Evolutionary conservation across 2,888 invertebrate species (phyloP).

Genomic region (Andricus quercusramuli): DNA sequence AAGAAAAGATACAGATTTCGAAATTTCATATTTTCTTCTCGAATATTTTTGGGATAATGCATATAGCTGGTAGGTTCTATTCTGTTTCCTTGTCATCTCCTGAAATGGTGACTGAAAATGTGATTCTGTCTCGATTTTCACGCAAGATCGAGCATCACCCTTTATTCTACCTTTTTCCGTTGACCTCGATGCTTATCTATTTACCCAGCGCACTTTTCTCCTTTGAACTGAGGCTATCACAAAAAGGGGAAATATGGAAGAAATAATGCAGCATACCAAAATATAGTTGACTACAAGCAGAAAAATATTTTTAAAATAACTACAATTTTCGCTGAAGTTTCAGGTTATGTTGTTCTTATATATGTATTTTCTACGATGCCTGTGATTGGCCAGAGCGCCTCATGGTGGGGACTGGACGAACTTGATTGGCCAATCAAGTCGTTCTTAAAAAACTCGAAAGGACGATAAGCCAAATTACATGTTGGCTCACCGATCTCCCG

Average conservation of each 20-base stretch:
- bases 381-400: too few species aligned
- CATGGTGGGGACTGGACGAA: too few species aligned
- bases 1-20: background rate
- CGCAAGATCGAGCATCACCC: slow-evolving; percentile 32
- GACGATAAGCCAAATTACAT: too few species aligned
- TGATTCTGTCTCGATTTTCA: slow-evolving; percentile 35
- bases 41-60: slow-evolving; percentile 7
- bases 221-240: slow-evolving; percentile 15
- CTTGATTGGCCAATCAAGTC: too few species aligned
- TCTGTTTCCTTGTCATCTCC: slow-evolving; percentile 17
- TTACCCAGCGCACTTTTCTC: slow-evolving; percentile 13
- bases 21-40: background rate
- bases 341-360: too few species aligned
- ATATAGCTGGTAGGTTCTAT: background rate
- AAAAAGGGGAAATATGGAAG: background rate
- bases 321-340: too few species aligned
- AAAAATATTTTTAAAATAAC: background rate
- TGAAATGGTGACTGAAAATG: slow-evolving; percentile 36
- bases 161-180: slow-evolving; percentile 31
- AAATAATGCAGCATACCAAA: background rate
- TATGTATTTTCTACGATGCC: too few species aligned
- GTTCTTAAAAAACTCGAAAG: too few species aligned
- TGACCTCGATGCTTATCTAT: slow-evolving; percentile 37
- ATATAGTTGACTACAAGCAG: background rate
- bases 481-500: too few species aligned